Base-by-base conservation (phyloP, 2,797 vertebrate species). In the Girardinus metallicus region DNA sequence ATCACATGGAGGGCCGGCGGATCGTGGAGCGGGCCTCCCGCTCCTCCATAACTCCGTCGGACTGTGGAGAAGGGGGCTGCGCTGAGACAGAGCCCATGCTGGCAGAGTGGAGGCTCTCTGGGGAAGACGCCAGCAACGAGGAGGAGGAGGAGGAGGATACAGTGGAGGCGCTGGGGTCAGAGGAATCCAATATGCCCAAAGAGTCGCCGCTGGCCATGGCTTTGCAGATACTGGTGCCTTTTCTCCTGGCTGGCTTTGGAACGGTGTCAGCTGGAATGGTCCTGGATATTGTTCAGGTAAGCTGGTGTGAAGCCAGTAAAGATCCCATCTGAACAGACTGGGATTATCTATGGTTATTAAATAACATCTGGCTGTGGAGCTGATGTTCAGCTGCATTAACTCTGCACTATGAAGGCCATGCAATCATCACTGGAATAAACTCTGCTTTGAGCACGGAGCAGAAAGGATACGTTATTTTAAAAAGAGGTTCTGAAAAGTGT, bases 261-360 rank as follows among this genome's bases (percentile, higher is more conserved):
- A 99, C 98, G 0, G 98, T 99, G 51, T 99, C 98, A 0, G 98
- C 98, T 15, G 98, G 98, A 79, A 98, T 99, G 96, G 98, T 99
- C 90, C 95, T 99, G 89, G 98, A 99, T 83, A 93, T 99, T 79
- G 98, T 99, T 23, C 98, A 99, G 97, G 98, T 99, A 88, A 84
- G 81, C 18, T 16, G 34, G 51, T 26, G 41, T 16, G 72, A 74
- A 79, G 84, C 57, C 55, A 64, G 8, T 21, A 31, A 23, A 41
- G 2, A 8, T 16, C 7, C 77, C 29, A 49, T 31, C 55, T 77
- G 21, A 23, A 57, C 34, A 39, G 36, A 47, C 3, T 49, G 73
- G 79, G 18, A 82, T 78, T 68, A 11, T 44, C 64, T 46, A 29
- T 29, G 0, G 43, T 36, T 26, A 16, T 83, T 76, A 53, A 39